Conservation (phyloP, 2,113 vertebrate genomes). For the Phylloscopus trochilus region DNA sequence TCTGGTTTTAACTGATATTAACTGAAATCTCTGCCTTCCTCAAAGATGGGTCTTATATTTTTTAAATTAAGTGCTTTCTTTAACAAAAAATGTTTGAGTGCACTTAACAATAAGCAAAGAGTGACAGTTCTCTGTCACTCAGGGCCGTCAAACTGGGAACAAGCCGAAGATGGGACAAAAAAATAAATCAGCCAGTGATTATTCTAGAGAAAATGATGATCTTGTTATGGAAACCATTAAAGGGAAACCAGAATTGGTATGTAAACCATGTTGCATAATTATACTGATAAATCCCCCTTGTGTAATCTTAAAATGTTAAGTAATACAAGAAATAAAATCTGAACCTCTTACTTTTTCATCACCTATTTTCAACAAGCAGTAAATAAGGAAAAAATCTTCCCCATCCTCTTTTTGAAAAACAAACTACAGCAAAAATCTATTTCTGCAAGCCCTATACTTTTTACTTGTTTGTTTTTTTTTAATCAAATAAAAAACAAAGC, state of each 20-base stretch:
- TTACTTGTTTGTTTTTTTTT: neutral
- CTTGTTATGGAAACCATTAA: constrained; percentile 61
- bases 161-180: constrained; percentile 37
- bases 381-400: neutral
- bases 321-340: neutral
- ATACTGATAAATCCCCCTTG: neutral
- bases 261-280: neutral
- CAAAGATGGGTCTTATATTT: neutral
- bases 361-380: neutral
- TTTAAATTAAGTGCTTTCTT: constrained; percentile 3
- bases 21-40: neutral
- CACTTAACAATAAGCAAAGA: constrained; percentile 9
- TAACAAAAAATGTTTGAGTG: constrained; percentile 12
- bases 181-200: constrained; percentile 50
- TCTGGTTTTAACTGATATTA: neutral
- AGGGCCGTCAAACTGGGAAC: constrained; percentile 40
- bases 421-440: neutral
- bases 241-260: constrained; percentile 60
- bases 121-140: constrained; percentile 59
- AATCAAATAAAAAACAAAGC: neutral
- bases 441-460: constrained; percentile 35
- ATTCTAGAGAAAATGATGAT: constrained; percentile 59
- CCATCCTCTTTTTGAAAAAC: neutral
- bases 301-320: neutral
- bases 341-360: neutral